Evolutionary conservation across 1,140 invertebrate genomes (phyloP).

Genomic region (Drosophila micromelanica): DNA sequence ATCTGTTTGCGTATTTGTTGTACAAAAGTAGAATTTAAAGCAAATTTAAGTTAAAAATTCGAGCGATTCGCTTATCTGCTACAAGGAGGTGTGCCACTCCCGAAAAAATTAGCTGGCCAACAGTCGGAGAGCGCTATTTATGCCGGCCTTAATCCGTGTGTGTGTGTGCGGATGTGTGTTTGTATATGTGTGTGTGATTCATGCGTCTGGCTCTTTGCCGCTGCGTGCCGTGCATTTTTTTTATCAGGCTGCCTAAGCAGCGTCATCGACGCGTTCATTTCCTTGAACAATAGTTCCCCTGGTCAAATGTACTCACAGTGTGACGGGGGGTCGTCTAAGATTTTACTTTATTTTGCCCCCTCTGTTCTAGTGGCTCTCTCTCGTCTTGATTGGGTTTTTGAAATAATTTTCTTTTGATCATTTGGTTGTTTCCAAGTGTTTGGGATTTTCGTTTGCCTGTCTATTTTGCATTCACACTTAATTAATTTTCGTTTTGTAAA

Average conservation of each 20-base stretch:
- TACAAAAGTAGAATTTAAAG: slow-evolving; percentile 4
- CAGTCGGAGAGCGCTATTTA: slow-evolving; percentile 38
- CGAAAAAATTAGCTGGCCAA: slow-evolving; percentile 57
- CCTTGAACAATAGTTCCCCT: slow-evolving; percentile 52
- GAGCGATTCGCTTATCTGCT: slow-evolving; percentile 31
- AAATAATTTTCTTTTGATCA: slow-evolving; percentile 55
- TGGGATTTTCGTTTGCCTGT: slow-evolving; percentile 27
- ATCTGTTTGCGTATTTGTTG: neutral
- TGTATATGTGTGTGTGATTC: slow-evolving; percentile 64
- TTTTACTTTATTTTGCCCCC: slow-evolving; percentile 2
- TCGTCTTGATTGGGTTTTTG: slow-evolving; percentile 45
- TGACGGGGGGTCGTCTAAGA: slow-evolving; percentile 63
- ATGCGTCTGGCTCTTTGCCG: slow-evolving; percentile 51
- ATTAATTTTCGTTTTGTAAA: slow-evolving; percentile 56
- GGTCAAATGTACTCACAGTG: slow-evolving; percentile 37
- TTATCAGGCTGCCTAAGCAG: slow-evolving; percentile 65
- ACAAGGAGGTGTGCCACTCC: slow-evolving; percentile 53
- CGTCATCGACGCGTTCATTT: slow-evolving; percentile 54
- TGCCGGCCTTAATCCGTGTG: slow-evolving; percentile 51
- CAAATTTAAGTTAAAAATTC: slow-evolving; percentile 2
- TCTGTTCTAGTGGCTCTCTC: slow-evolving; percentile 7
- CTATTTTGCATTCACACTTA: slow-evolving; percentile 70
- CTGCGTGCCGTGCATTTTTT: slow-evolving; percentile 60
- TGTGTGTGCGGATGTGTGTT: slow-evolving; percentile 23
- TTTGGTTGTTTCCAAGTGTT: slow-evolving; percentile 18